Evolutionary conservation across 2,797 vertebrate genomes (phyloP), one percentile per base, ranked within the genome.

Genomic region (Iguana delicatissima): DNA sequence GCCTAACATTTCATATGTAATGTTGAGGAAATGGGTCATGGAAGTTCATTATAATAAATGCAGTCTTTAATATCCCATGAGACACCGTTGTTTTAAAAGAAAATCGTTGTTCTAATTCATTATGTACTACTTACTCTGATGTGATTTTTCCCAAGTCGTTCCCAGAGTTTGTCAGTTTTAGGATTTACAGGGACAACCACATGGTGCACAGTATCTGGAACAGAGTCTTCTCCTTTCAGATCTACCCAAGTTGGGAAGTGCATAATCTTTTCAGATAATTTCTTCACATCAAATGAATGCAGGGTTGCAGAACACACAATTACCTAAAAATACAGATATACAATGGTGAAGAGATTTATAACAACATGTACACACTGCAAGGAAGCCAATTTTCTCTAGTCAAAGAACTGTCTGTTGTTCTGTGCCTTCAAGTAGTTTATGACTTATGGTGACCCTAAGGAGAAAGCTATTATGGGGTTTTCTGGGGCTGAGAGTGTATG

Each of bases 171-270:
- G 95, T 99, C 99, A 0, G 4, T 92, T 95, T 99, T 99, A 6
- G 99, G 99, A 93, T 99, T 99, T 91, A 99, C 98, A 0, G 97
- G 98, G 57, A 99, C 99, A 46, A 99, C 99, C 76, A 99, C 98
- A 1, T 99, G 99, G 95, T 99, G 99, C 38, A 99, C 99, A 0
- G 98, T 99, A 90, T 99, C 99, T 0, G 99, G 99, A 8, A 99
- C 98, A 0, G 99, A 99, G 96, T 99, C 99, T 96, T 99, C 99
- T 38, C 99, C 99, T 97, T 99, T 99, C 93, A 99, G 95, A 94
- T 99, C 99, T 88, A 99, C 99, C 99, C 99, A 99, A 0, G 99
- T 99, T 74, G 99, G 99, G 92, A 99, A 99, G 96, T 99, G 99
- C 99, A 99, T 99, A 93, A 99, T 99, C 94, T 99, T 99, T 95